phyloP scores from a whole-genome alignment of 2,797 vertebrate genomes.

The Lepilemur ruficaudatus region DNA sequence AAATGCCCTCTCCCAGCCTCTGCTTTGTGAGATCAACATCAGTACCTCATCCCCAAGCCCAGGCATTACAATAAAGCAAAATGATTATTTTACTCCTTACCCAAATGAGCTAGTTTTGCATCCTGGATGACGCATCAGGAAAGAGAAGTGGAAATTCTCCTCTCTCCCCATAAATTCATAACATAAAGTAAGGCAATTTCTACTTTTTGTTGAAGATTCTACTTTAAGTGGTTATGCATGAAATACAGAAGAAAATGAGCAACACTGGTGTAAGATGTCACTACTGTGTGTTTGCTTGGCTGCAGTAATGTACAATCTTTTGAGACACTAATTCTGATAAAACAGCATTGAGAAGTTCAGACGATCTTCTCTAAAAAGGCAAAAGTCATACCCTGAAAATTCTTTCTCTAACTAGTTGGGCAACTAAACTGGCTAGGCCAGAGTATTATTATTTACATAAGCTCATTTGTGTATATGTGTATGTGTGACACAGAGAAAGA shows the following conservation, averaged over 20 bases:
- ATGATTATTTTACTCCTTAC: neutral
- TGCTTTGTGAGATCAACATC: neutral
- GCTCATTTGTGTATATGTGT: neutral
- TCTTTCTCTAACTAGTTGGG: neutral
- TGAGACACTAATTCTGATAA: neutral
- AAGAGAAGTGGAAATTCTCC: neutral
- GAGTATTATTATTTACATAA: neutral
- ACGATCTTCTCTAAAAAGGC: neutral
- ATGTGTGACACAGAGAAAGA: neutral
- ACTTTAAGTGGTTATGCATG: neutral
- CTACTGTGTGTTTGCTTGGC: neutral
- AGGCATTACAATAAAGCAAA: neutral
- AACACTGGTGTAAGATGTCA: neutral
- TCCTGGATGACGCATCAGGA: neutral
- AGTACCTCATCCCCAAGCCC: neutral
- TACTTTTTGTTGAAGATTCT: neutral
- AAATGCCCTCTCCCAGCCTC: neutral
- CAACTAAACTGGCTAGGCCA: neutral
- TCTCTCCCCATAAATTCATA: neutral
- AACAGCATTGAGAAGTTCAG: neutral
- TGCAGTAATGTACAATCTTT: neutral
- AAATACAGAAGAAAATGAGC: neutral
- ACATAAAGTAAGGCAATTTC: neutral
- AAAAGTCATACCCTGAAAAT: neutral
- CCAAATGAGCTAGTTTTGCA: neutral